Percentiles rank a stretch among this genome's conserved stretches.
phyloP scores from a whole-genome alignment of 2,888 invertebrate species.

The Idaea aversata region DNA sequence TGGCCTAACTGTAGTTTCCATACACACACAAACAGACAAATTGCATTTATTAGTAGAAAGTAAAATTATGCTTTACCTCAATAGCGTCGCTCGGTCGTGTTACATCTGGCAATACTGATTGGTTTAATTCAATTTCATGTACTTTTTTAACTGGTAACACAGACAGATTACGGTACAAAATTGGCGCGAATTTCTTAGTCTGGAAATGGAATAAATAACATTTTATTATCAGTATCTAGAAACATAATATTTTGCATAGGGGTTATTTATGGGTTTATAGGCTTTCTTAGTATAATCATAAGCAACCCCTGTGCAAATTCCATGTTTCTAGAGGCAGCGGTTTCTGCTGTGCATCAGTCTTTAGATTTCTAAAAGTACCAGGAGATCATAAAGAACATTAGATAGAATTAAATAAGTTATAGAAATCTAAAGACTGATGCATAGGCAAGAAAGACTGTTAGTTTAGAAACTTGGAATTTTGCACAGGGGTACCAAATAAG shows the following conservation, averaged over 20 bases:
- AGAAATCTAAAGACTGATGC: too few relatives aligned
- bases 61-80: slow-evolving; percentile 40
- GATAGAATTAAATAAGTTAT: too few relatives aligned
- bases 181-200: slow-evolving; percentile 43
- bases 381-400: too few relatives aligned
- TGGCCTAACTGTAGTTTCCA: too few relatives aligned
- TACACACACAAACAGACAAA: background rate
- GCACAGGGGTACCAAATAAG: too few relatives aligned
- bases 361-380: too few relatives aligned
- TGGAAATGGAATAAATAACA: slow-evolving; percentile 26
- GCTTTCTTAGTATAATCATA: background rate
- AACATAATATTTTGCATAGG: too few relatives aligned
- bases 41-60: background rate
- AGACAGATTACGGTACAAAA: slow-evolving; percentile 42
- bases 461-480: too few relatives aligned
- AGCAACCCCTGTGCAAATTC: background rate
- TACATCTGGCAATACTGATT: slow-evolving; percentile 42
- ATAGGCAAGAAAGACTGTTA: too few relatives aligned
- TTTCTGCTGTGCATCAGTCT: too few relatives aligned
- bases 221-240: too few relatives aligned
- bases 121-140: slow-evolving; percentile 50
- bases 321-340: background rate
- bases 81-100: slow-evolving; percentile 54
- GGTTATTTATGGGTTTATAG: background rate
- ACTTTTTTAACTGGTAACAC: slow-evolving; percentile 44